Percentiles rank a stretch among this genome's conserved stretches.
Evolutionary conservation across 2,797 vertebrate species (phyloP).

Genomic region (Melanogrammus aeglefinus): DNA sequence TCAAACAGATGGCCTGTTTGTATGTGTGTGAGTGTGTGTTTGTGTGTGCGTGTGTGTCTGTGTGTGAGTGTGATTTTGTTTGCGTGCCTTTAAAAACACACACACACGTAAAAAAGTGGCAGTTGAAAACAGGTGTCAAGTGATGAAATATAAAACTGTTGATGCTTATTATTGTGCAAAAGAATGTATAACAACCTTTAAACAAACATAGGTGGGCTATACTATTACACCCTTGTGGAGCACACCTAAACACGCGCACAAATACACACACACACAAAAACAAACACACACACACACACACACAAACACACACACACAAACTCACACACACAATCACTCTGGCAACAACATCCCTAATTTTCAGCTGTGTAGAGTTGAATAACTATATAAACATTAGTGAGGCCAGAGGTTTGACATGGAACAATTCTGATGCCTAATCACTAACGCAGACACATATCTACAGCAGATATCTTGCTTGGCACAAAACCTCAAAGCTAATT

Average conservation of each 20-base stretch:
- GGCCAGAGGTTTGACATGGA: too few species aligned
- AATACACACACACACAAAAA: too few species aligned
- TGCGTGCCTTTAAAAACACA: neutral
- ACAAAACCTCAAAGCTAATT: neutral
- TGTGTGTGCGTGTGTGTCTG: constrained; percentile 16
- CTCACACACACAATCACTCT: too few species aligned
- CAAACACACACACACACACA: too few species aligned
- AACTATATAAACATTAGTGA: too few species aligned
- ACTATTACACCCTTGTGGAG: neutral
- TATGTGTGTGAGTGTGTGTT: neutral
- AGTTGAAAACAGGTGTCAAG: constrained; percentile 62
- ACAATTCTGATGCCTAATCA: neutral
- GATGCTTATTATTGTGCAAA: constrained; percentile 49
- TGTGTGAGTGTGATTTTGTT: constrained; percentile 16
- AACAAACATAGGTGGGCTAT: neutral
- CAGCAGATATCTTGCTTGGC: too few species aligned
- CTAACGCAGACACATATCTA: too few species aligned
- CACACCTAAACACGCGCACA: neutral
- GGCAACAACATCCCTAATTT: too few species aligned
- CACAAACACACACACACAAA: too few species aligned
- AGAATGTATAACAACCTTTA: constrained; percentile 53
- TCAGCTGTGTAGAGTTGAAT: too few species aligned
- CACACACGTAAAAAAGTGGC: constrained; percentile 31
- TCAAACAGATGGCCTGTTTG: neutral
- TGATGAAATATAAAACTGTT: constrained; percentile 64